Base-by-base conservation (phyloP, 2,888 invertebrate species). In the Dynastes tityus region DNA sequence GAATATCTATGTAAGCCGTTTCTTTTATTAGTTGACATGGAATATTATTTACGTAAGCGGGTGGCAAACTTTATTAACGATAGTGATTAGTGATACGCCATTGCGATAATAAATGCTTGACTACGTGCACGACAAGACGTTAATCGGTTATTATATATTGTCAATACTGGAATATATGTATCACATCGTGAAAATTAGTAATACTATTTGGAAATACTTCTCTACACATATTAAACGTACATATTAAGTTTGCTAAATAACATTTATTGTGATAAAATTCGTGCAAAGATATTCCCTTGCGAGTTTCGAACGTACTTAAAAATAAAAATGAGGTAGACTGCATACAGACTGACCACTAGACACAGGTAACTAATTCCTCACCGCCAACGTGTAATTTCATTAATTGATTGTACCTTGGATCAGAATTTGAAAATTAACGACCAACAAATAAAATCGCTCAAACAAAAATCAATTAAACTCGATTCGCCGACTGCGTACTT, bases 101-200 rank as follows among this genome's bases (percentile, higher is more conserved):
- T 55, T 55, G 71, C 58, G 13, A 37, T 37, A 67, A 67, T 37
- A 40, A 71, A 53, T 55, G 32, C 53, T n/a, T 55, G 55, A 4
- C 16, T 55, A 71, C 53, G 13, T 53, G 29, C 68, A 49, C 40
- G 8, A 51, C 53, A 22, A 22, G 55, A 73, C 16, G 37, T 73
- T 51, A 51, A 73, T 73, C 32, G 8, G 58, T 73, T 58, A 71
- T 29, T 13, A n/a, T 53, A 71, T 55, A 32, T 16, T 53, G 22
- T 71, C 32, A 71, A 40, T 40, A 73, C 2, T 73, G 37, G 58
- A 58, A 58, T 16, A 73, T 58, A 73, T 37, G 37, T 73, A 73
- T 73, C 73, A 73, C 73, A 73, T 58, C 58, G 73, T 58, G 73
- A 58, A 73, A 22, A 58, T 73, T 73, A 73, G 45, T 61, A 73